phyloP scores from a whole-genome alignment of 2,888 invertebrate species.

The Synanthedon andrenaeformis region DNA sequence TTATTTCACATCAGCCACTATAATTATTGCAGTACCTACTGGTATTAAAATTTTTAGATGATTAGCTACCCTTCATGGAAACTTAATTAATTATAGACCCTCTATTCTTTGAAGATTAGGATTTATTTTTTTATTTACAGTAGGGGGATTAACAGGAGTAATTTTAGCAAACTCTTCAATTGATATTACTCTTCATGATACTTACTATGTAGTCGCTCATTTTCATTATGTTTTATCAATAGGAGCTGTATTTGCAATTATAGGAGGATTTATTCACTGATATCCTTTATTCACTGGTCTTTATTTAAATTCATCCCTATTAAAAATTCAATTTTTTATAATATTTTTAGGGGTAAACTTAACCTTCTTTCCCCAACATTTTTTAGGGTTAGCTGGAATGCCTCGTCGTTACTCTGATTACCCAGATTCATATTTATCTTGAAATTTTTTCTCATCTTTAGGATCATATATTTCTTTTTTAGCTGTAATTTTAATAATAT shows the following conservation, averaged over 20 bases:
- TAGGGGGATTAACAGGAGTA: slow-evolving; percentile 78
- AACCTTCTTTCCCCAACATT: slow-evolving; percentile 87
- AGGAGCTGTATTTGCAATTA: slow-evolving; percentile 83
- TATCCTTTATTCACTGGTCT: slow-evolving; percentile 76
- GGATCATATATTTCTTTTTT: slow-evolving; percentile 75
- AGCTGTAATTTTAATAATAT: slow-evolving; percentile 70
- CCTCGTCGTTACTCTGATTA: slow-evolving; percentile 83
- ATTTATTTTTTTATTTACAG: slow-evolving; percentile 82
- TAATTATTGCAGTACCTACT: slow-evolving; percentile 88
- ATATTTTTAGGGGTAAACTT: slow-evolving; percentile 84
- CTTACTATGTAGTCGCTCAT: slow-evolving; percentile 87
- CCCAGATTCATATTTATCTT: slow-evolving; percentile 73
- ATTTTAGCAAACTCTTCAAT: slow-evolving; percentile 80
- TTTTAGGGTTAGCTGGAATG: slow-evolving; percentile 67
- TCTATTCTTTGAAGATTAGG: slow-evolving; percentile 77
- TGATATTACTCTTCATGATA: slow-evolving; percentile 83
- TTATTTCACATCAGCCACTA: slow-evolving; percentile 86
- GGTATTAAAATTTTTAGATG: slow-evolving; percentile 87
- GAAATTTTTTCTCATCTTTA: slow-evolving; percentile 77
- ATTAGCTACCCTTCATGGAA: slow-evolving; percentile 77
- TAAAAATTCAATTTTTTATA: slow-evolving; percentile 77
- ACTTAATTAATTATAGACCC: slow-evolving; percentile 70
- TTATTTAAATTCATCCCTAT: slow-evolving; percentile 65
- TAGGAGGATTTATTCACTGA: slow-evolving; percentile 80
- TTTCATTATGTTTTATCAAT: slow-evolving; percentile 86